Base-by-base conservation (phyloP, 1,140 invertebrate species). In the Pseudachorutes palmiensis region DNA sequence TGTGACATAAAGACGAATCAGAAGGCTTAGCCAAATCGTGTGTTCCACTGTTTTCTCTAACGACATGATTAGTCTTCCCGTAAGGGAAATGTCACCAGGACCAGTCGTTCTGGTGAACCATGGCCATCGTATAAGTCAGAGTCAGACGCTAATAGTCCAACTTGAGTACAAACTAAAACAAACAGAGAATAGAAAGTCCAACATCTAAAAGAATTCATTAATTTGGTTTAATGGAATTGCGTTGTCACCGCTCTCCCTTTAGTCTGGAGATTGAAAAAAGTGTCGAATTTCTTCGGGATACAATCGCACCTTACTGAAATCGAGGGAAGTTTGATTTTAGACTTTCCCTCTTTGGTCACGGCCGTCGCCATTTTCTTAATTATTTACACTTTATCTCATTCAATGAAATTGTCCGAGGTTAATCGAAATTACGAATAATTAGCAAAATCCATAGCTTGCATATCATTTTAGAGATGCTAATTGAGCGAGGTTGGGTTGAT, bases 71-170 rank as follows among this genome's bases (percentile, higher is more conserved):
- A 55, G 51, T 55, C 51, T 55, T 55, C 51, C 5, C 19, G 36
- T 5, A 41, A 41, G 36, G 24, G 24, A 55, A 55, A 55, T 55
- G 51, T 55, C 51, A 26, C 51, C 51, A 26, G 51, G 5, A 45
- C 19, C 9, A 45, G 9, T 9, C 36, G 9, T 19, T 45, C 36
- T 12, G 51, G 51, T 26, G 14, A 41, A 55, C 51, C 12, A 3
- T 5, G 51, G 5, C 51, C 51, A 55, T 55, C 24, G 14, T 55
- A 55, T 55, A 55, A 55, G 51, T 55, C 51, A 55, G 51, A 55
- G 51, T 55, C 51, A 55, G 51, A 55, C 51, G 51, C 51, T 55
- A 55, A 55, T 55, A 55, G 51, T 24, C 51, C 51, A 55, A 55
- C 51, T 55, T 55, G 51, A 55, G 51, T 22, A 55, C 9, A 55